Conservation (phyloP, 2,113 vertebrate species). For the Psittacula cyanocephala region DNA sequence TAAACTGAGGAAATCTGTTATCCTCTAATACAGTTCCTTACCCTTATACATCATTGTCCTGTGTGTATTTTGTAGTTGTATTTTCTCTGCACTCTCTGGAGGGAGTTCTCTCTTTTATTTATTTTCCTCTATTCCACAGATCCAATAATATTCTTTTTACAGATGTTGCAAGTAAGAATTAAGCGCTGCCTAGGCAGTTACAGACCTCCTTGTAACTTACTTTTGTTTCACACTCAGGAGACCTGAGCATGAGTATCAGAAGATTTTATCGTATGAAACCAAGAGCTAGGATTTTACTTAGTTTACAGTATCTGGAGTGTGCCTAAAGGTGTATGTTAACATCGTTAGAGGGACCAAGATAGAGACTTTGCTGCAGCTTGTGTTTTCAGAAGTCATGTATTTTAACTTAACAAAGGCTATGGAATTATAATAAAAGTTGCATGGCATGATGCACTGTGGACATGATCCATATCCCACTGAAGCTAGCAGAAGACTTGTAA, state of each 20-base stretch:
- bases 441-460: not conserved
- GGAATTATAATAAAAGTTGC: not conserved
- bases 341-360: not conserved
- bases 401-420: not conserved
- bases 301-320: not conserved
- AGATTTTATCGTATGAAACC: conserved; percentile 6
- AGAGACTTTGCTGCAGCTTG: not conserved
- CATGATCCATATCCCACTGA: not conserved
- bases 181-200: not conserved
- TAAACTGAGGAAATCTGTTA: not conserved
- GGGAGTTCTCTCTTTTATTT: not conserved
- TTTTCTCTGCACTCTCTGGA: not conserved
- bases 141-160: not conserved
- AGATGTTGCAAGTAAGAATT: not conserved
- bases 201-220: not conserved
- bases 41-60: not conserved
- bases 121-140: not conserved
- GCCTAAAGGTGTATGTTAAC: not conserved
- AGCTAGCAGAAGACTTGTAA: not conserved
- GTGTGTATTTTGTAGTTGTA: not conserved
- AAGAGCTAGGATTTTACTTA: not conserved
- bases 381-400: not conserved
- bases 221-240: conserved; percentile 13
- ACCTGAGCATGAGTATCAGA: not conserved
- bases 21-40: not conserved